phyloP scores from a whole-genome alignment of 2,888 invertebrate species.

The Abscondita cerata region DNA sequence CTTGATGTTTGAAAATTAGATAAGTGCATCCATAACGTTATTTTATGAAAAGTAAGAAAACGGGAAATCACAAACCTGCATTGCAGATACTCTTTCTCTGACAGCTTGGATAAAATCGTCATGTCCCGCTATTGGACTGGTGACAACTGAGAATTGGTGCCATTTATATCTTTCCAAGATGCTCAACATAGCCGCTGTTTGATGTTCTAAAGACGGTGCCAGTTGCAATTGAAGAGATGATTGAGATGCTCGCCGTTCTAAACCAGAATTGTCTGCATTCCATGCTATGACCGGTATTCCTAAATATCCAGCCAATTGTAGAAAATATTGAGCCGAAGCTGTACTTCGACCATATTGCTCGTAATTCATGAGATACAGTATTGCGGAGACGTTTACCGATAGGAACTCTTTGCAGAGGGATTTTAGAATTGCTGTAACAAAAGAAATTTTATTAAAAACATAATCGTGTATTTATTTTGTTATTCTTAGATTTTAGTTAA shows the following conservation, averaged over 20 bases:
- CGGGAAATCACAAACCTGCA: constrained; percentile 65
- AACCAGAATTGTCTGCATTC: constrained; percentile 97
- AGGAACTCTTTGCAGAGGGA: constrained; percentile 90
- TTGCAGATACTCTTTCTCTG: constrained; percentile 82
- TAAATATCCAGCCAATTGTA: constrained; percentile 91
- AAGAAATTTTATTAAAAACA: background rate
- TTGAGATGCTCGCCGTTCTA: constrained; percentile 76
- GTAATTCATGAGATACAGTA: constrained; percentile 94
- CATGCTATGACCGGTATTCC: constrained; percentile 97
- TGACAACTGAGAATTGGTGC: constrained; percentile 95
- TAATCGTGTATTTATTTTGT: too few species aligned
- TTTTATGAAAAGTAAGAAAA: background rate
- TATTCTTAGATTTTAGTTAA: too few species aligned
- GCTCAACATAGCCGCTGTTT: constrained; percentile 94
- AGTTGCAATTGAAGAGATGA: constrained; percentile 90
- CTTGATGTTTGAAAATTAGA: too few species aligned
- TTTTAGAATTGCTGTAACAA: constrained; percentile 79
- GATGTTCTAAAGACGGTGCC: constrained; percentile 96
- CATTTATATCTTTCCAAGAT: constrained; percentile 95
- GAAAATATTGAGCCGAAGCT: constrained; percentile 92
- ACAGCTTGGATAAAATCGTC: constrained; percentile 96
- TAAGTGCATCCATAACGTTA: too few species aligned
- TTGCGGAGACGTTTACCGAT: constrained; percentile 87
- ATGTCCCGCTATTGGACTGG: constrained; percentile 92
- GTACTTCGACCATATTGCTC: constrained; percentile 93